phyloP scores from a whole-genome alignment of 1,140 invertebrate genomes.

The Drosophila ananassae region DNA sequence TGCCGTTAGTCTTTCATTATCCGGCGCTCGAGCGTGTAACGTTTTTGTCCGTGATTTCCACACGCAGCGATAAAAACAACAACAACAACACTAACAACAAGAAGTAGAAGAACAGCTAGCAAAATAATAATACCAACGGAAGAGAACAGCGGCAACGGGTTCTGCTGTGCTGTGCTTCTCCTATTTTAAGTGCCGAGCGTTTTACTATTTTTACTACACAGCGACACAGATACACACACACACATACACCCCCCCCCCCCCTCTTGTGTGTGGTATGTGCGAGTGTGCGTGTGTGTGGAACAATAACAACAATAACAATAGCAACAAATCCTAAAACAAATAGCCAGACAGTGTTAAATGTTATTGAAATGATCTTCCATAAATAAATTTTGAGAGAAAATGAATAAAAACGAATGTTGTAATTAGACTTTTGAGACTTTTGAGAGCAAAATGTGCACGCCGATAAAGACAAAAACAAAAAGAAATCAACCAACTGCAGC shows the following conservation, averaged over 20 bases:
- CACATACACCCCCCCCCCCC: constrained; percentile 5
- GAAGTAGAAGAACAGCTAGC: constrained; percentile 18
- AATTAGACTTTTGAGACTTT: background rate
- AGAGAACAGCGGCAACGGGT: constrained; percentile 43
- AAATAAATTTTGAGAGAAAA: constrained; percentile 50
- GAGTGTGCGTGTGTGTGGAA: constrained; percentile 14
- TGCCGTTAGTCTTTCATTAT: constrained; percentile 72
- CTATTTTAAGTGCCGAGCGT: constrained; percentile 58
- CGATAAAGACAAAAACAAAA: background rate
- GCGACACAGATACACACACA: constrained; percentile 39
- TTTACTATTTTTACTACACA: constrained; percentile 63
- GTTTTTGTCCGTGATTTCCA: constrained; percentile 53
- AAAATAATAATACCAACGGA: constrained; percentile 33
- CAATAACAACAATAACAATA: constrained; percentile 17
- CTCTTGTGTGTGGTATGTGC: background rate
- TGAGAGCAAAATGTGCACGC: background rate
- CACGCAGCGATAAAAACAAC: constrained; percentile 44
- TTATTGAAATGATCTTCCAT: constrained; percentile 56
- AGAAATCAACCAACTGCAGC: constrained; percentile 15
- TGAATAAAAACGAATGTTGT: constrained; percentile 15
- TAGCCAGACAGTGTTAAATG: constrained; percentile 42
- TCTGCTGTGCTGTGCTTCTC: constrained; percentile 50
- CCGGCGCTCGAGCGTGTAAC: constrained; percentile 70
- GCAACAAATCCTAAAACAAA: constrained; percentile 1
- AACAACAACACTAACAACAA: constrained; percentile 33